These are phyloP conservation scores for Andrena trimmerana DNA, from an alignment of 2,888 invertebrate genomes.

Conservation along the genomic window DNA sequence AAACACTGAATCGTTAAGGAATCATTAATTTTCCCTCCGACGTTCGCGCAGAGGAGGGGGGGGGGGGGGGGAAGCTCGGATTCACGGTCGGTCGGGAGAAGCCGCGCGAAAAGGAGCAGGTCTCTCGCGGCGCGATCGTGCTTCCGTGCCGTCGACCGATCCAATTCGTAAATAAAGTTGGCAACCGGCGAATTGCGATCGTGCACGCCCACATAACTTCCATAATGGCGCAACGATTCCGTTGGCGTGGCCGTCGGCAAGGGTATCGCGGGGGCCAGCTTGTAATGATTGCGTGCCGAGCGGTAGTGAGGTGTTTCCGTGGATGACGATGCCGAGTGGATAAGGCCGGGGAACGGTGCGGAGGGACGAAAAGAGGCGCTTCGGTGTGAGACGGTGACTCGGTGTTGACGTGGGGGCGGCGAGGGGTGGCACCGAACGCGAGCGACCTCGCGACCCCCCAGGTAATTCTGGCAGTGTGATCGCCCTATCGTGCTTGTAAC, in stretches of 20 bases:
- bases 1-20: conserved; percentile 36
- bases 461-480: conserved; percentile 49
- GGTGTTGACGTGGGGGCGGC: conserved; percentile 75
- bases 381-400: conserved; percentile 42
- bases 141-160: conserved; percentile 73
- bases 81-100: conserved; percentile 18
- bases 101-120: conserved; percentile 33
- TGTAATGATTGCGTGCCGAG: conserved; percentile 83
- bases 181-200: conserved; percentile 83
- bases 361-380: conserved; percentile 34
- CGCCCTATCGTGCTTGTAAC: conserved; percentile 54
- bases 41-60: background rate
- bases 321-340: conserved; percentile 69
- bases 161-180: conserved; percentile 84
- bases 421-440: conserved; percentile 76
- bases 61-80: background rate
- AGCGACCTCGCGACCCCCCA: conserved; percentile 50
- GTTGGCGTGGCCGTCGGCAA: conserved; percentile 71
- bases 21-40: conserved; percentile 28
- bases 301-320: conserved; percentile 78
- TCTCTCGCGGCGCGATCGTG: conserved; percentile 42
- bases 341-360: conserved; percentile 36
- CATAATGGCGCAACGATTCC: conserved; percentile 83
- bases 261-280: conserved; percentile 72
- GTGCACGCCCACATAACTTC: conserved; percentile 83